Conservation (phyloP, 2,888 invertebrate genomes). For the Syritta pipiens region DNA sequence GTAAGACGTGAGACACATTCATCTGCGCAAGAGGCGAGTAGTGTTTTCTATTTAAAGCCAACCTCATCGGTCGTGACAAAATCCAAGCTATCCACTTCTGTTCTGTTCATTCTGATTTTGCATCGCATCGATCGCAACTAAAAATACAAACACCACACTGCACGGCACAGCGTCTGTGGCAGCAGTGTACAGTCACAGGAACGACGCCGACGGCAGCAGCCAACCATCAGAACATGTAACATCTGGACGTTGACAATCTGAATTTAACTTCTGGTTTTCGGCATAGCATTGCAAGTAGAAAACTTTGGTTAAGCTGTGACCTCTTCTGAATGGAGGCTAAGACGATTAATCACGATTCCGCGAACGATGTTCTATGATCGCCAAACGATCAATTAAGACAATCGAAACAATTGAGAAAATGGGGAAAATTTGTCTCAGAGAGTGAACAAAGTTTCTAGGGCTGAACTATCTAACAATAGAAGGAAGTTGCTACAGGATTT, state of each 20-base stretch:
- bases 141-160: constrained; percentile 36
- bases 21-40: constrained; percentile 10
- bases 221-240: constrained; percentile 40
- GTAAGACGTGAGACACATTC: no score
- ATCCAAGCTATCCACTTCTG: constrained; percentile 38
- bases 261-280: constrained; percentile 61
- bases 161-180: background rate
- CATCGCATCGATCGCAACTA: constrained; percentile 63
- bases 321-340: constrained; percentile 32
- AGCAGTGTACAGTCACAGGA: background rate
- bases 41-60: constrained; percentile 59
- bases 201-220: background rate
- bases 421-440: no score
- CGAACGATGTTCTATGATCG: constrained; percentile 54
- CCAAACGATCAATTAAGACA: constrained; percentile 60
- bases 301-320: constrained; percentile 17
- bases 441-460: no score
- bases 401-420: constrained; percentile 32
- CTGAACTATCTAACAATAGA: no score
- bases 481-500: no score
- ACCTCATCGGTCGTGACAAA: constrained; percentile 62
- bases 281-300: constrained; percentile 12
- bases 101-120: constrained; percentile 55
- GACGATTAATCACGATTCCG: constrained; percentile 64
- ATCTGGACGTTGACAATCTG: constrained; percentile 62